Percentiles rank a stretch among this genome's conserved stretches.
Evolutionary conservation across 2,797 vertebrate genomes (phyloP).

Genomic region (Gymnoscopelus microlampas): DNA sequence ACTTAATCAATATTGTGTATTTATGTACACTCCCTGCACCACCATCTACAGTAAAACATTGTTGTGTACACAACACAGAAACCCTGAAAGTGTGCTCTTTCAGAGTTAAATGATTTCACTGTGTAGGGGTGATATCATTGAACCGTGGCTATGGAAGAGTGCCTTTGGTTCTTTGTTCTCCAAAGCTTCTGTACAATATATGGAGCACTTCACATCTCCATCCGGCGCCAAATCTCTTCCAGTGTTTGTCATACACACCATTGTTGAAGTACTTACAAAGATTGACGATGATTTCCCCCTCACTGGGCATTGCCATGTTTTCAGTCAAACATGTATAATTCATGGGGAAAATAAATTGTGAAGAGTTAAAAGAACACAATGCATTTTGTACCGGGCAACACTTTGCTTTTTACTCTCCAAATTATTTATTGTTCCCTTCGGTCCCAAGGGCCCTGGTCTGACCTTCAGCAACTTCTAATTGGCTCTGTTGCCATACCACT

Average conservation of each 20-base stretch:
- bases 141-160: slow-evolving; percentile 56
- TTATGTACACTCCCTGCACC: slow-evolving; percentile 11
- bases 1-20: slow-evolving; percentile 7
- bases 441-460: slow-evolving; percentile 76
- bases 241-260: slow-evolving; percentile 79
- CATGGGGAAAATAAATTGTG: slow-evolving; percentile 87
- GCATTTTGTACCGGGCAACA: slow-evolving; percentile 88
- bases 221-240: slow-evolving; percentile 80
- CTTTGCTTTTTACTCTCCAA: slow-evolving; percentile 87
- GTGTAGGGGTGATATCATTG: slow-evolving; percentile 27
- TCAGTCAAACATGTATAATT: slow-evolving; percentile 85
- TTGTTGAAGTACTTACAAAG: slow-evolving; percentile 81
- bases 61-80: slow-evolving; percentile 38
- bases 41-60: slow-evolving; percentile 36
- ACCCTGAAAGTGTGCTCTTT: too few species aligned
- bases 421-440: slow-evolving; percentile 86
- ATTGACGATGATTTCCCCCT: slow-evolving; percentile 83
- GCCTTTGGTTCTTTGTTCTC: slow-evolving; percentile 64
- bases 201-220: slow-evolving; percentile 73
- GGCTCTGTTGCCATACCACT: slow-evolving; percentile 63
- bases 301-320: slow-evolving; percentile 80
- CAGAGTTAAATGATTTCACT: too few species aligned
- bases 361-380: slow-evolving; percentile 83
- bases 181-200: slow-evolving; percentile 66
- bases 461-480: slow-evolving; percentile 83